Base-by-base conservation (phyloP, 2,888 invertebrate species). In the Agelastica alni region DNA sequence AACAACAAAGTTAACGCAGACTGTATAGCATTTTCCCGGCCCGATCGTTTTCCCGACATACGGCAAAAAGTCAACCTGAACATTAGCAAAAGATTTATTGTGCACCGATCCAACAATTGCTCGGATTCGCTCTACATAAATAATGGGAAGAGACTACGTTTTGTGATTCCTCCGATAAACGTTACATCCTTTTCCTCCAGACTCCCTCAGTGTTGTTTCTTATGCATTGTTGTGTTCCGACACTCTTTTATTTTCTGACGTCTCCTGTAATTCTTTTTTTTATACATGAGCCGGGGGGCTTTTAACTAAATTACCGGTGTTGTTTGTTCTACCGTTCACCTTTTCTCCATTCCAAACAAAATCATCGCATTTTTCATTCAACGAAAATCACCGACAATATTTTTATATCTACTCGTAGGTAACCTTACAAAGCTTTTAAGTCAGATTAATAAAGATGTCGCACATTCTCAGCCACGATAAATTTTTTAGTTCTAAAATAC, bases 221-320 rank as follows among this genome's bases (percentile, higher is more conserved):
- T 56, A 43, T 55, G 55, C 56, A 59, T 63, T 58, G 59, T 59
- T 58, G 58, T 61, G 53, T 43, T 28, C 31, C 46, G 32, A 10
- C 13, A 51, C 51, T 54, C 54, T 60, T 55, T 58, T 56, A 56
- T 59, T 57, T 51, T 58, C 63, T 61, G 63, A 65, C 65, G 59
- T 59, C 46, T 48, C 51, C 44, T 41, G 57, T 49, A 54, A 54
- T 54, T 54, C 51, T 20, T 49, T 46, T 58, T 65, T 61, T 63
- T 59, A 62, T 62, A 58, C 59, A 54, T 56, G 51, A 61, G 60
- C 56, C 59, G 59, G 45, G n/a, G 34, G 53, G 63, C 65, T 63
- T 63, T 66, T 63, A 65, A 63, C 60, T 62, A 58, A 65, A 65
- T 65, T 64, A 63, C 60, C 46, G 53, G n/a, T n/a, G n/a, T n/a